Evolutionary conservation across 2,888 invertebrate species (phyloP).

Genomic region (Rotaria socialis): DNA sequence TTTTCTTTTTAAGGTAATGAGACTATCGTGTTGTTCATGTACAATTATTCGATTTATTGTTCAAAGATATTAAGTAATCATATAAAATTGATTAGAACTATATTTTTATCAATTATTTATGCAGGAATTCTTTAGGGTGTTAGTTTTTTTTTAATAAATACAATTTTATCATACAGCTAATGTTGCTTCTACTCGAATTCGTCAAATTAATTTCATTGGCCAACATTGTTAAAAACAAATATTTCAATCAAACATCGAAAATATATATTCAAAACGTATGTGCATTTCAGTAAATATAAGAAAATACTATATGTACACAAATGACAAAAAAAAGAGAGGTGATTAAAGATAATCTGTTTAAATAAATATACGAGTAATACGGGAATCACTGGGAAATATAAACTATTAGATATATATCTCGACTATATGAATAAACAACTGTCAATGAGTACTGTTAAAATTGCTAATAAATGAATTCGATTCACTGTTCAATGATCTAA

Average conservation of each 20-base stretch:
- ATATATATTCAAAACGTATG: background rate
- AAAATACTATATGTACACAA: background rate
- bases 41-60: too few relatives aligned
- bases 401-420: background rate
- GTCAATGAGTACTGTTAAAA: background rate
- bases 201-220: background rate
- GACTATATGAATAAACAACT: background rate
- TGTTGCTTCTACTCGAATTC: too few relatives aligned
- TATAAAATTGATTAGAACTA: too few relatives aligned
- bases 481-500: background rate
- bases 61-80: too few relatives aligned
- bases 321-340: background rate
- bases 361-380: background rate
- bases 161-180: too few relatives aligned
- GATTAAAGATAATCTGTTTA: background rate
- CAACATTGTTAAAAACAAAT: background rate
- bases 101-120: too few relatives aligned
- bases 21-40: too few relatives aligned
- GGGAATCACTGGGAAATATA: background rate
- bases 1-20: too few relatives aligned
- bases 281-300: slow-evolving; percentile 11
- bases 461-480: background rate
- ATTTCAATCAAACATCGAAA: background rate
- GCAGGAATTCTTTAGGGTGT: too few relatives aligned
- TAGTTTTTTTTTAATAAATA: too few relatives aligned